Evolutionary conservation across 1,140 invertebrate genomes (phyloP).

Genomic region (Odontomachus brunneus): DNA sequence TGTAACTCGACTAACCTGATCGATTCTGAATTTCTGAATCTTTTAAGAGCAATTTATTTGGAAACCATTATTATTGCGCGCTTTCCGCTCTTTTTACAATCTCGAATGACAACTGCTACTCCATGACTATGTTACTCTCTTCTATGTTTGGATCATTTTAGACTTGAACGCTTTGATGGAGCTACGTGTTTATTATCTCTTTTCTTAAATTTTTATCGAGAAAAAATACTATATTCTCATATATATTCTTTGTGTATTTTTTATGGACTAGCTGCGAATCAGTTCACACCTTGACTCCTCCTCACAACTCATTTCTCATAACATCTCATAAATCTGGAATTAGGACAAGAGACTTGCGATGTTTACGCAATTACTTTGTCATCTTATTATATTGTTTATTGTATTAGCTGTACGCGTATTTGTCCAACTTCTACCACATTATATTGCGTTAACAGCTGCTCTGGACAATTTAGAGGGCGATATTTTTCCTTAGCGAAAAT

Average conservation of each 20-base stretch:
- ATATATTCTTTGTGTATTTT: conserved; percentile 6
- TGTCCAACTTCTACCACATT: no score
- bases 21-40: no score
- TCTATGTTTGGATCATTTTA: not conserved
- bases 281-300: not conserved
- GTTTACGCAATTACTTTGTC: not conserved
- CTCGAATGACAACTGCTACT: not conserved
- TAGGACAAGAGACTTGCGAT: not conserved
- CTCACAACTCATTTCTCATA: not conserved
- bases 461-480: no score
- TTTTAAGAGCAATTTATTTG: no score
- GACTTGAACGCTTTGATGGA: not conserved
- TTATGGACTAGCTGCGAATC: not conserved
- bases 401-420: no score
- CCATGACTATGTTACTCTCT: not conserved
- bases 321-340: no score
- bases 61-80: no score
- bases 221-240: conserved; percentile 11
- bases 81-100: not conserved
- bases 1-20: no score
- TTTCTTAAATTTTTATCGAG: not conserved
- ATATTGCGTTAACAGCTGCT: no score
- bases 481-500: no score
- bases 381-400: no score
- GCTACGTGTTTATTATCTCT: conserved; percentile 19